phyloP scores from a whole-genome alignment of 2,113 vertebrate species.

The Lophius piscatorius region DNA sequence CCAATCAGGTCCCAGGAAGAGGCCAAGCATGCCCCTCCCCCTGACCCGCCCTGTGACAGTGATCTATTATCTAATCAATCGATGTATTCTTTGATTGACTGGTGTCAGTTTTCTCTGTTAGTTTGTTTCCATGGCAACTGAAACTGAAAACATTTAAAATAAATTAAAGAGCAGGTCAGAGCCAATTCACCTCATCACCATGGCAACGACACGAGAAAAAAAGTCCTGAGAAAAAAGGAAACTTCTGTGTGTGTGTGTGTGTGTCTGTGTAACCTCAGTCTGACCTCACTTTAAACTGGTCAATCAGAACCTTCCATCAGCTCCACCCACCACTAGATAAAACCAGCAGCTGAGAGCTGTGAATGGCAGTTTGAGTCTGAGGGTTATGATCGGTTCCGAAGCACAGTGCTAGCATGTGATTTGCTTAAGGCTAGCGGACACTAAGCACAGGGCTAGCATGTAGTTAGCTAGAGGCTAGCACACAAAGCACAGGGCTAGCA shows the following conservation, averaged over 20 bases:
- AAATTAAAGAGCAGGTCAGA: constrained; percentile 53
- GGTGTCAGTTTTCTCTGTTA: constrained; percentile 69
- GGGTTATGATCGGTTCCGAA: constrained; percentile 7
- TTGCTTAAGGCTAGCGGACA: constrained; percentile 19
- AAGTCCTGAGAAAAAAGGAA: constrained; percentile 56
- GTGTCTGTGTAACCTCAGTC: constrained; percentile 48
- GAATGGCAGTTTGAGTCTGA: neutral
- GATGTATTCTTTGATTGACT: constrained; percentile 74
- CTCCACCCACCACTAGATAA: constrained; percentile 10
- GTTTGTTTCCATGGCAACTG: constrained; percentile 65
- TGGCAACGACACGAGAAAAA: constrained; percentile 52
- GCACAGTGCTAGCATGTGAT: constrained; percentile 32
- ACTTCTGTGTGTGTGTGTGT: constrained; percentile 25
- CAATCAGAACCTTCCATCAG: constrained; percentile 56
- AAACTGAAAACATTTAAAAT: constrained; percentile 66
- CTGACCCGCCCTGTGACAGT: constrained; percentile 55
- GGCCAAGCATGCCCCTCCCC: constrained; percentile 63
- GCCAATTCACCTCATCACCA: constrained; percentile 54
- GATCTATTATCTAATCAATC: constrained; percentile 74
- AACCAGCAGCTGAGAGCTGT: constrained; percentile 9
- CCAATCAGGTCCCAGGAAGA: constrained; percentile 61
- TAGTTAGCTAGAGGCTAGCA: constrained; percentile 5
- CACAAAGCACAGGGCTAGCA: constrained; percentile 23
- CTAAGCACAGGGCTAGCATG: constrained; percentile 21
- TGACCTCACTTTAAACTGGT: constrained; percentile 62